Base-by-base conservation (phyloP, 2,888 invertebrate species). In the Anticlea derivata region DNA sequence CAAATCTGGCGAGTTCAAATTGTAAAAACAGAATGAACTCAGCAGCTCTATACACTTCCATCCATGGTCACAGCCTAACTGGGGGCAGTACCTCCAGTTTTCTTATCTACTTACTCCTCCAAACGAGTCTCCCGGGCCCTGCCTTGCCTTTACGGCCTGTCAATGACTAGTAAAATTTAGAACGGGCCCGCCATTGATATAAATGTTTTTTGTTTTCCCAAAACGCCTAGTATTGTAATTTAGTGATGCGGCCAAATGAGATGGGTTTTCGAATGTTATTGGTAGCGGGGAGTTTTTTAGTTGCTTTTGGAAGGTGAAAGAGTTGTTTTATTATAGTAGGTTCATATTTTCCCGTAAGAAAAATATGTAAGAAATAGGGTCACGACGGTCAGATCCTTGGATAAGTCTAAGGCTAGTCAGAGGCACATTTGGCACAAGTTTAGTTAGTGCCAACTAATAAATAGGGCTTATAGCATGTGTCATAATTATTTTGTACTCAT, bases 161-260 rank as follows among this genome's bases (percentile, higher is more conserved):
- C 90, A 88, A 90, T 90, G 90, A 86, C 84, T 88, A 83, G 82
- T 83, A 83, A 69, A 88, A 90, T 90, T 89, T 88, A 87, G 86
- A 88, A 83, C 86, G 81, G 78, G 64, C 75, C 78, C 75, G 66
- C 90, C 89, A 89, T 90, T 90, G 89, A 89, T 87, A 90, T 89
- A 87, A 90, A 90, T 90, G 90, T 90, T 90, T 88, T 89, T 89
- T 88, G 88, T 88, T 88, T 78, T 83, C 90, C 89, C 89, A 83
- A 84, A 86, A 84, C 86, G 80, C 75, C 83, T 80, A 78, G 78
- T 82, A 88, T 87, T 84, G 90, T 88, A 83, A 88, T 89, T 88
- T 90, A 90, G 80, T 83, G 75, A 67, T 50, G 64, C 54, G 60
- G 59, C 52, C 61, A 74, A 72, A 80, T 80, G 78, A 78, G 72